Base-by-base conservation (phyloP, 2,113 vertebrate species). In the Saimiri boliviensis region DNA sequence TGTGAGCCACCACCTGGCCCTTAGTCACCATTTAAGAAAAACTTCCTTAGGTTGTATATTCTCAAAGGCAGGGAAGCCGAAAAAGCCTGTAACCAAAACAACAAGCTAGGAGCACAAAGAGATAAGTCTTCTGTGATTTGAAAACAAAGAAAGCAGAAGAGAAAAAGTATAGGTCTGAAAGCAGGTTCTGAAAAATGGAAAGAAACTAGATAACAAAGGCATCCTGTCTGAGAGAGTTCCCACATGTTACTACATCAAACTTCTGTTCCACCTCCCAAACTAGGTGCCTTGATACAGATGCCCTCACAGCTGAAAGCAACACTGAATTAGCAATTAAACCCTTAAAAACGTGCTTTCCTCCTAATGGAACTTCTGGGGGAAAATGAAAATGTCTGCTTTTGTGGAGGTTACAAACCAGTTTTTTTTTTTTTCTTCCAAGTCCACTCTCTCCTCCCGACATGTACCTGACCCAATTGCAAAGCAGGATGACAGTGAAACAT, bases 31-130 rank as follows among this genome's bases (percentile, higher is more conserved):
- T 83, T 96, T 94, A 94, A 56, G 47, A 96, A 93, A 92, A 23
- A 54, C 82, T 89, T 95, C 88, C 87, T 96, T 71, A 68, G 84
- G 77, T n/a, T 88, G 77, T n/a, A 82, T 86, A 83, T 79, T 76
- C 54, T 86, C 30, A 84, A 84, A 63, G 47, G 45, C 45, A 52
- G n/a, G 35, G n/a, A 97, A 35, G 70, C 68, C 9, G 7, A 95
- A 93, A 42, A 95, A 93, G 80, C 49, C 94, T 95, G 74, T 96
- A 95, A 96, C 92, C 92, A 96, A 95, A 94, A 97, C 88, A 98
- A 97, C 56, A 93, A 0, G 30, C 27, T 3, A n/a, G 45, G 19
- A 97, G 81, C 87, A 96, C 63, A 98, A 94, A 96, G 76, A 89
- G 74, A 93, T 60, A 93, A 45, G 89, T 71, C 90, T 92, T 95